Evolutionary conservation across 2,888 invertebrate species (phyloP).

Genomic region (Acheta domesticus): DNA sequence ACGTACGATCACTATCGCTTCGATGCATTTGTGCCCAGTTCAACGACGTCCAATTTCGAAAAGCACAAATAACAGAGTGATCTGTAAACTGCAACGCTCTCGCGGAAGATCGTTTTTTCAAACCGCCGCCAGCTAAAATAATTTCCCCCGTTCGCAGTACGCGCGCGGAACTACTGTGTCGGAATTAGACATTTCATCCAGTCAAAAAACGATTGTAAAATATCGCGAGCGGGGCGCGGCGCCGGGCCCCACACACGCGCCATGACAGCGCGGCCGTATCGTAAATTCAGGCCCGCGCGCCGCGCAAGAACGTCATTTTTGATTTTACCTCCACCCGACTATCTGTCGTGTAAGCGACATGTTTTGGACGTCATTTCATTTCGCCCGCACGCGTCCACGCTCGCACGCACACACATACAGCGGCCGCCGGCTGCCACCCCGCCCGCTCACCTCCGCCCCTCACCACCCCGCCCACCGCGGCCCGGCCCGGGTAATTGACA

Average conservation of each 20-base stretch:
- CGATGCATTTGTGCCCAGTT: no score
- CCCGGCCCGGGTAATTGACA: neutral
- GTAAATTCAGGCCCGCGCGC: neutral
- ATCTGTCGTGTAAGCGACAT: neutral
- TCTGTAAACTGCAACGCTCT: no score
- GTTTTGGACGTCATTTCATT: neutral
- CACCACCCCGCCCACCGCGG: neutral
- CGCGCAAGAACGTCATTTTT: neutral
- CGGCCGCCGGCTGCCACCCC: neutral
- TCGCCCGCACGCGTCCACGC: neutral
- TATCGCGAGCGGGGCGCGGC: no score
- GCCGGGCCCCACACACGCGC: neutral
- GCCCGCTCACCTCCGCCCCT: no score
- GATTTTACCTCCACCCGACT: neutral
- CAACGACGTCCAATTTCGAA: no score
- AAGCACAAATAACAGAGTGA: no score
- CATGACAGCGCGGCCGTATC: neutral
- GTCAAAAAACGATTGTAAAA: neutral
- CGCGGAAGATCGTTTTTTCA: no score
- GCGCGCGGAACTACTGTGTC: neutral
- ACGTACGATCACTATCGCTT: no score
- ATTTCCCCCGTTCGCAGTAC: neutral
- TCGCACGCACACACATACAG: neutral
- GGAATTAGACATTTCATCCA: slow-evolving; percentile 1
- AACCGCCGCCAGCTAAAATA: neutral